A percentile compares a stretch with the other conserved stretches of the same genome.
Conservation (phyloP, 2,888 invertebrate species). For the Galerucella calmariensis region DNA sequence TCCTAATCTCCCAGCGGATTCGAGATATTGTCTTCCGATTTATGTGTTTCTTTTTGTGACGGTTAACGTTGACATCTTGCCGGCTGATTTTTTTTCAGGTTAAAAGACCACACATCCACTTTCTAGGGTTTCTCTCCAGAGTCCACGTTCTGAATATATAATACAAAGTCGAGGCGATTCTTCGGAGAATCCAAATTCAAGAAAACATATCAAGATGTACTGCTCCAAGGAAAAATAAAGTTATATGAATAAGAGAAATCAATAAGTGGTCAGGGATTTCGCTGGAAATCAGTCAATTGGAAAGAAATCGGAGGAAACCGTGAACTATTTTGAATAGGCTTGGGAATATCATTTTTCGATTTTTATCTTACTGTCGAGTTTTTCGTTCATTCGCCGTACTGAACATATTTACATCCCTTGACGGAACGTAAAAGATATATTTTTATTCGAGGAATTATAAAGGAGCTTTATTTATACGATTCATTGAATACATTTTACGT, state of each 20-base stretch:
- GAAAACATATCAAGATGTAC: conserved; percentile 43
- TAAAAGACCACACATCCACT: conserved; percentile 39
- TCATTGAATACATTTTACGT: too few relatives aligned
- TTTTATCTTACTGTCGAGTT: background rate
- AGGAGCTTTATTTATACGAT: background rate
- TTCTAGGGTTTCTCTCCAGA: conserved; percentile 57
- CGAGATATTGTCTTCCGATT: background rate
- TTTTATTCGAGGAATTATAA: background rate
- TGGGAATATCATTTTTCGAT: conserved; percentile 15
- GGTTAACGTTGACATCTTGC: conserved; percentile 10
- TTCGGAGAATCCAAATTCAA: conserved; percentile 44
- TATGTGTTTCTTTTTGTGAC: conserved; percentile 19
- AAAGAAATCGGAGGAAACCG: conserved; percentile 13
- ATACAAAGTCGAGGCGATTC: conserved; percentile 47
- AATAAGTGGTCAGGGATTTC: conserved; percentile 30
- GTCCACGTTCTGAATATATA: conserved; percentile 54
- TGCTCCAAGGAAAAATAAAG: conserved; percentile 36
- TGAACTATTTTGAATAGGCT: conserved; percentile 11
- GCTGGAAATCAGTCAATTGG: conserved; percentile 31
- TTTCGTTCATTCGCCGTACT: background rate
- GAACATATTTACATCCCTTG: background rate
- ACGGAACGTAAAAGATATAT: background rate
- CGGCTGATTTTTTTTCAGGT: conserved; percentile 11
- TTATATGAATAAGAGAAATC: conserved; percentile 40
- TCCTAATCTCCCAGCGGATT: background rate